phyloP scores from a whole-genome alignment of 2,113 vertebrate genomes.

The Bothrops jararaca region DNA sequence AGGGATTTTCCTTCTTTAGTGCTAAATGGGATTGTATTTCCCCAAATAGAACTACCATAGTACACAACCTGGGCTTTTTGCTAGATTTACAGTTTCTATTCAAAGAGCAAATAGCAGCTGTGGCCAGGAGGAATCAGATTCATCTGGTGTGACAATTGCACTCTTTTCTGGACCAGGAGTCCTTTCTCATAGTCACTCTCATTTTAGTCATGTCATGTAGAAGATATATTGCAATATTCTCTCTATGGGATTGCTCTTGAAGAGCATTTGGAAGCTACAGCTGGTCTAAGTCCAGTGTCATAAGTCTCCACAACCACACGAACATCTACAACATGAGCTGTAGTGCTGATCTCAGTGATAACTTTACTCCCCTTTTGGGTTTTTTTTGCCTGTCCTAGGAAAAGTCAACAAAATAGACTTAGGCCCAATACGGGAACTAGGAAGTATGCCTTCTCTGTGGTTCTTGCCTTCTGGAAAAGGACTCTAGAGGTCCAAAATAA shows the following conservation, averaged over 20 bases:
- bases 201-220: not conserved
- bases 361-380: not conserved
- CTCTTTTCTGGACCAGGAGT: not conserved
- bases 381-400: not conserved
- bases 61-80: not conserved
- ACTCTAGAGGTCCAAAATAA: not conserved
- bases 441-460: no score
- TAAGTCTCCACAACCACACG: not conserved
- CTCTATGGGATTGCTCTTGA: not conserved
- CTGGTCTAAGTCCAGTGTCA: not conserved
- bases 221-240: not conserved
- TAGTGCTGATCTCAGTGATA: not conserved
- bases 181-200: not conserved
- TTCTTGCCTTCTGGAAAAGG: not conserved
- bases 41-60: not conserved
- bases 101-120: not conserved
- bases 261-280: not conserved
- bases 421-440: not conserved
- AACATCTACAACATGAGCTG: not conserved
- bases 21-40: not conserved
- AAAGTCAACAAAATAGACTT: not conserved
- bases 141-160: not conserved
- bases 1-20: not conserved
- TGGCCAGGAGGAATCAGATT: not conserved
- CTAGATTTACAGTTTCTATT: not conserved